phyloP scores from a whole-genome alignment of 2,888 invertebrate species.

The Kuschelorhynchus macadamiae region DNA sequence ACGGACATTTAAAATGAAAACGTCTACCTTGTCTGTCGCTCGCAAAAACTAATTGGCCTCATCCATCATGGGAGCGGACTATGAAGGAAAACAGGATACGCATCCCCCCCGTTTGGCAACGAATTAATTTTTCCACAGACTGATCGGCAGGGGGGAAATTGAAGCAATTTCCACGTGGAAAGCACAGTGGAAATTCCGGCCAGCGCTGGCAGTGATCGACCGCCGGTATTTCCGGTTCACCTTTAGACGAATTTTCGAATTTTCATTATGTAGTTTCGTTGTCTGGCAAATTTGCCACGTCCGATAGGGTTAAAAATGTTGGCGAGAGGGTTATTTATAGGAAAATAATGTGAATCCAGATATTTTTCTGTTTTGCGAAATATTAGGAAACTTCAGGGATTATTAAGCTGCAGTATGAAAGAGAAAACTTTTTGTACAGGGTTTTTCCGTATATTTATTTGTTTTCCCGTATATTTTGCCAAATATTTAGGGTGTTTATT shows the following conservation, averaged over 20 bases:
- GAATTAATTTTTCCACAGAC: slow-evolving; percentile 41
- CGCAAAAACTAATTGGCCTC: slow-evolving; percentile 15
- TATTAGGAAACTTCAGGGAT: no score
- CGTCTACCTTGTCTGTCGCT: slow-evolving; percentile 6
- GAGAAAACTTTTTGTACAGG: no score
- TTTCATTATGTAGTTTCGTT: slow-evolving; percentile 24
- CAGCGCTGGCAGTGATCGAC: slow-evolving; percentile 33
- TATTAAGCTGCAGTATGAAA: no score
- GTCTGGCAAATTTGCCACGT: slow-evolving; percentile 23
- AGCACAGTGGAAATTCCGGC: slow-evolving; percentile 26
- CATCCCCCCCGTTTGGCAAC: slow-evolving; percentile 20
- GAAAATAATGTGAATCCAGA: no score
- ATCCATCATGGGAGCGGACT: slow-evolving; percentile 22
- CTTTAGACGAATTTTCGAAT: slow-evolving; percentile 40
- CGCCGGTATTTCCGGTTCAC: slow-evolving; percentile 37
- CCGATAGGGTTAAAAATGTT: slow-evolving; percentile 7
- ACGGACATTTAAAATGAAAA: slow-evolving; percentile 1
- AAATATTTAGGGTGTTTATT: no score
- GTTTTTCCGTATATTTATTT: no score
- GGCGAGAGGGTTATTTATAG: no score
- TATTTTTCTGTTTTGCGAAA: no score
- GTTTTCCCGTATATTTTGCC: no score
- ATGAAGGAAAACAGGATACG: slow-evolving; percentile 5
- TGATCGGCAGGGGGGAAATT: slow-evolving; percentile 38
- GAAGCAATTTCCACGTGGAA: slow-evolving; percentile 41